phyloP scores from a whole-genome alignment of 92 coral and sea anemone species.

The Bergia sp. region DNA sequence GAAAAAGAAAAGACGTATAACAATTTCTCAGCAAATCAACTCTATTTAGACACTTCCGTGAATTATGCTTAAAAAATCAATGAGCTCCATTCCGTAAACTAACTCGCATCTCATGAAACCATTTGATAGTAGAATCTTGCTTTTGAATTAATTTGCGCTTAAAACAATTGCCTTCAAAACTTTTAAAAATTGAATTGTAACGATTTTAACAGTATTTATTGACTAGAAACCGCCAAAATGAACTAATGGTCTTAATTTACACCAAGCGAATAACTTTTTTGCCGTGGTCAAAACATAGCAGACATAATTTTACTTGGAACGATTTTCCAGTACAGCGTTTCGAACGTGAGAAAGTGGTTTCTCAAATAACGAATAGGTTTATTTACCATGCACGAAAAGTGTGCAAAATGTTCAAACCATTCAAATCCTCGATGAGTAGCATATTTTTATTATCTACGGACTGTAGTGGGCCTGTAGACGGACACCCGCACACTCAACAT shows the following conservation, averaged over 20 bases:
- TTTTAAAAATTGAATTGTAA: background rate
- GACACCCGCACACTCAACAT: background rate
- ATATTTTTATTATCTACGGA: background rate
- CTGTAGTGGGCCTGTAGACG: background rate
- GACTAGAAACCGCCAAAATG: background rate
- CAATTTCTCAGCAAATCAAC: background rate
- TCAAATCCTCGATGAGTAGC: too few relatives aligned
- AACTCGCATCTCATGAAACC: background rate
- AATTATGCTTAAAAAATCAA: too few relatives aligned
- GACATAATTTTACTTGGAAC: too few relatives aligned
- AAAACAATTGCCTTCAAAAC: background rate
- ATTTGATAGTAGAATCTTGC: background rate
- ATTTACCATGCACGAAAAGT: too few relatives aligned
- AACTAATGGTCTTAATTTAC: background rate
- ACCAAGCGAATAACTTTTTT: too few relatives aligned
- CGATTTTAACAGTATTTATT: too few relatives aligned
- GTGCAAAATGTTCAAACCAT: too few relatives aligned
- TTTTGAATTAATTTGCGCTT: background rate
- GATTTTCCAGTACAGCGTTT: too few relatives aligned
- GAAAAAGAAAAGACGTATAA: too few relatives aligned
- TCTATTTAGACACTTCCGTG: background rate
- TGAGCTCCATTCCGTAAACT: background rate
- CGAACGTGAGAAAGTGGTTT: too few relatives aligned
- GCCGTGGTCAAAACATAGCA: too few relatives aligned
- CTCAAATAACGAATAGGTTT: too few relatives aligned